These are phyloP conservation scores for Dipodomys ordii DNA, from an alignment of 2,113 vertebrate species.

Conservation along the genomic window DNA sequence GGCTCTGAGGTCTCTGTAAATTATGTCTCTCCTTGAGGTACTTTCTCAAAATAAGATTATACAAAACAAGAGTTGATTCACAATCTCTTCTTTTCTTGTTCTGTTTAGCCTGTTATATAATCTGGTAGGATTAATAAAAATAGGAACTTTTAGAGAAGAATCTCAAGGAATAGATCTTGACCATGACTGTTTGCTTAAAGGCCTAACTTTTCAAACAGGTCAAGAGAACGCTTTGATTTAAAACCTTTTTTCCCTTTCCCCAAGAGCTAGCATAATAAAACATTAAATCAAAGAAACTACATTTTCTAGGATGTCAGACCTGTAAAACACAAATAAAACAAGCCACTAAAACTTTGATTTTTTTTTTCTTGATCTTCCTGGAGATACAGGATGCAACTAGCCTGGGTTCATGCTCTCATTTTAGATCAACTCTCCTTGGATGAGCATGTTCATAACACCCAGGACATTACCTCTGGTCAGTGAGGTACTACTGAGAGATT, in stretches of 20 bases:
- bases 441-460: neutral
- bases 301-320: neutral
- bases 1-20: constrained; percentile 69
- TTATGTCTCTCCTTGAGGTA: constrained; percentile 40
- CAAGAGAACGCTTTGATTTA: neutral
- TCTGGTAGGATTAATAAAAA: neutral
- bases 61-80: constrained; percentile 64
- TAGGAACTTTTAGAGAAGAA: constrained; percentile 16
- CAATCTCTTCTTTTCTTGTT: constrained; percentile 53
- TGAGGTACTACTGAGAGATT: neutral
- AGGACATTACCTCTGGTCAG: neutral
- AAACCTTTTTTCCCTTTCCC: neutral
- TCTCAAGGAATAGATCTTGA: constrained; percentile 3
- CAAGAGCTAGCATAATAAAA: neutral
- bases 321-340: constrained; percentile 47
- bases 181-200: neutral
- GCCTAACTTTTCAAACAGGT: neutral
- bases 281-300: constrained; percentile 38
- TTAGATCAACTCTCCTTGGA: neutral
- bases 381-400: neutral
- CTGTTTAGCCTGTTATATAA: neutral
- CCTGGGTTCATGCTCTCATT: neutral
- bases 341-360: neutral
- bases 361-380: constrained; percentile 19
- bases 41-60: constrained; percentile 62